phyloP scores from a whole-genome alignment of 2,797 vertebrate species.

The Trichosurus vulpecula region DNA sequence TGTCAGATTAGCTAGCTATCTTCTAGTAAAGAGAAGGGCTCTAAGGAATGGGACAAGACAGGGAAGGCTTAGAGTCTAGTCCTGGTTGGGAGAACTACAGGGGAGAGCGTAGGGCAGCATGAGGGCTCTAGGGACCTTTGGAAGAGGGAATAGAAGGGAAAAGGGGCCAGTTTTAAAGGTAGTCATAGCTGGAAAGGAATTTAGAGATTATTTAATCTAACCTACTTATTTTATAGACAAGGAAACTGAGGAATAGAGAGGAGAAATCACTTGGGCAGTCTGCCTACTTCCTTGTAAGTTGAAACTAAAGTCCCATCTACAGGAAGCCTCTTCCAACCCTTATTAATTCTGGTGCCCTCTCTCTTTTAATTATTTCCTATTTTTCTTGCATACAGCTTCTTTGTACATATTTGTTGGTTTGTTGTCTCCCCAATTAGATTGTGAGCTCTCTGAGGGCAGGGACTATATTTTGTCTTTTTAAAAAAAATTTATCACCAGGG shows the following conservation, averaged over 20 bases:
- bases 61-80: neutral
- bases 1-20: slow-evolving; percentile 14
- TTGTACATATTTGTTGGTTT: neutral
- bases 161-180: neutral
- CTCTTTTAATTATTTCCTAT: neutral
- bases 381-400: neutral
- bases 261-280: neutral
- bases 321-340: neutral
- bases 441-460: neutral
- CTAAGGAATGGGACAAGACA: slow-evolving; percentile 2
- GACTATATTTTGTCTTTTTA: neutral
- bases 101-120: neutral
- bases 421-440: neutral
- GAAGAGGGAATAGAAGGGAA: neutral
- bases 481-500: neutral
- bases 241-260: neutral
- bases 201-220: neutral
- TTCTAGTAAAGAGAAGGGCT: slow-evolving; percentile 46
- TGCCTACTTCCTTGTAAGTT: neutral
- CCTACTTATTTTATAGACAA: neutral
- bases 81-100: neutral
- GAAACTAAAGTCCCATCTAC: neutral
- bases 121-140: neutral
- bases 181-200: neutral
- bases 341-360: neutral